Evolutionary conservation across 2,797 vertebrate genomes (phyloP), one percentile per base, ranked within the genome.

Genomic region (Hippocampus kuda): DNA sequence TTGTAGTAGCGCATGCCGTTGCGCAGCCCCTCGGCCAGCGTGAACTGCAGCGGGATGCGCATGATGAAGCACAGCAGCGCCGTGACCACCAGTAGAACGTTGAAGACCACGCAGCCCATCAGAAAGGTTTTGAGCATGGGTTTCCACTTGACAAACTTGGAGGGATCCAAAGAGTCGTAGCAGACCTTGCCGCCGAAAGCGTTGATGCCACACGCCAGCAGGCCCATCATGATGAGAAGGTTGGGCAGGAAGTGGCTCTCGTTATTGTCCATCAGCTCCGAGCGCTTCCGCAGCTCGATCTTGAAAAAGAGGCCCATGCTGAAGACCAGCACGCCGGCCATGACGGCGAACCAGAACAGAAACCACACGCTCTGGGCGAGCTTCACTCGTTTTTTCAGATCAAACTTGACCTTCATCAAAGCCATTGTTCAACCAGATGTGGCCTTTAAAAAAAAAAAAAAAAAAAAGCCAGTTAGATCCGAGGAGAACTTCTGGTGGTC

Each of bases 241-340:
- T 99, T 99, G 89, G 97, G 97, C 83, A 99, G 89, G 81, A 99
- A 91, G 85, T 99, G 97, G 87, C 97, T 99, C 88, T 99, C 97
- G 0, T 93, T 91, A 79, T 98, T 95, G 89, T 95, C 92, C 97
- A 99, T 99, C 72, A 99, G 91, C 62, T 99, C 97, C 0, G 96
- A 98, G 87, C 94, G 90, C 85, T 98, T 99, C 73, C 93, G 92
- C 60, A 99, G 91, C 77, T 99, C 97, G 3, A 98, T 93, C 90
- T 99, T 98, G 76, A 98, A 94, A 84, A 97, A 97, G 62, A 99
- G 88, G 22, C 97, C 97, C 89, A 98, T 88, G 83, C 94, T 90
- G 84, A 99, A 95, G 73, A 99, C 86, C 71, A 95, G 77, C 69
- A 98, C 93, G 1, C 95, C 93, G 0, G 93, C 93, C 83, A 99